Evolutionary conservation across 2,888 invertebrate species (phyloP), one percentile per base, ranked within the genome.

Genomic region (Xanthorhoe designata): DNA sequence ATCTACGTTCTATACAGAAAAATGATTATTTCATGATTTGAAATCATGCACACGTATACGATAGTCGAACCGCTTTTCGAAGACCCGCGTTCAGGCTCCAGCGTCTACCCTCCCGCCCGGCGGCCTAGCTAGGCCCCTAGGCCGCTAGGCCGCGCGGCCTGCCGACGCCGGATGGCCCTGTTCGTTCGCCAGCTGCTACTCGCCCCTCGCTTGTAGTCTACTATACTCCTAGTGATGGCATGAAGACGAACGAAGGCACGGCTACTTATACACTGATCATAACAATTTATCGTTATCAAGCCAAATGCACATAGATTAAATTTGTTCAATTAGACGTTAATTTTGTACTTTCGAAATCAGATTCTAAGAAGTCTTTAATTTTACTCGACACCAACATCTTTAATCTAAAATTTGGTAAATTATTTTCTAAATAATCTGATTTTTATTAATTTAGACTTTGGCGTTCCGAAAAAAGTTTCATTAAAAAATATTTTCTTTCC

Each of bases 261-360:
- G 90, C 92, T 91, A 91, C 90, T 89, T 84, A 87, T 82, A 89
- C 86, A 88, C 85, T 87, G 87, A 89, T 84, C 84, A 83, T 85
- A 82, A 77, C 77, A 75, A 78, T 79, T 78, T 68, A 72, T 69
- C 68, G 64, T 73, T 71, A 68, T 82, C 83, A 92, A 93, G 92
- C 92, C 90, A 91, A 91, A 92, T 88, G 89, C 87, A 90, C 88
- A 88, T 91, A 91, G 84, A 91, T 86, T 90, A 91, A 81, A 89
- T 75, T 87, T 87, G 88, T 87, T 90, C 88, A 83, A 83, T 86
- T 83, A 89, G 87, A 91, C 90, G 87, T 90, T 83, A 85, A 86
- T 88, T 92, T 93, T 93, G 92, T 93, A 93, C 92, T 93, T 90
- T 93, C 90, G 87, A 90, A 90, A 90, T 91, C 91, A 91, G 92